Base-by-base conservation (phyloP, 2,113 vertebrate species). In the Tamias sibiricus region DNA sequence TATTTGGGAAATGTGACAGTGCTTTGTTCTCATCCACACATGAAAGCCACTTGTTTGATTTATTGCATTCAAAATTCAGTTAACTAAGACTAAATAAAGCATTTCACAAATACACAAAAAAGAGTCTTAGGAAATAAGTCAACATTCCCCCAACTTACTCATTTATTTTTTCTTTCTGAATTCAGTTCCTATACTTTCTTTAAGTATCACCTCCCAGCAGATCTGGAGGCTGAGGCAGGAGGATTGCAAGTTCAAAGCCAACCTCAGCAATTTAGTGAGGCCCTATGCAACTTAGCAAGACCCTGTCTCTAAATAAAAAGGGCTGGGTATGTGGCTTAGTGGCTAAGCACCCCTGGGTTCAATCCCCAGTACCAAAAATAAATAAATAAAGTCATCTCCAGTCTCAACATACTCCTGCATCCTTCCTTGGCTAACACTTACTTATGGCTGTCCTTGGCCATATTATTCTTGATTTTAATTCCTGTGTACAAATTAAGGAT, bases 11-110 rank as follows among this genome's bases (percentile, higher is more conserved):
- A 9, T 54, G 0, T 47, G 49, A 81, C 47, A 11, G 8, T 59
- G 0, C 28, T 28, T 66, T 69, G 11, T 91, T 83, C 92, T 79
- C 62, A 87, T 49, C 2, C 64, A 90, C 32, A 59, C 5, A 32
- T 20, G 9, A 16, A 64, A 87, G 47, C 6, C 40, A 40, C 19
- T 57, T 37, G n/a, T 13, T 24, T 47, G 40, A 91, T 77, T 87
- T 62, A 71, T 52, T 81, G 16, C 82, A 68, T 28, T 87, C 37
- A 80, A 94, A 84, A 86, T 59, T 2, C 40, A 87, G 17, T 84
- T 84, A 95, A 72, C 30, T 68, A 72, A 88, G 93, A 44, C 17
- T n/a, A n/a, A n/a, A n/a, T 81, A 84, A 94, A 95, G 4, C 12
- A 86, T 79, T 95, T 93, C 62, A 76, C 44, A 94, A 93, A 87